These are phyloP conservation scores for Echinarachnius parma DNA, from an alignment of 53 echinoderm and acorn worm species.

Conservation along the genomic window DNA sequence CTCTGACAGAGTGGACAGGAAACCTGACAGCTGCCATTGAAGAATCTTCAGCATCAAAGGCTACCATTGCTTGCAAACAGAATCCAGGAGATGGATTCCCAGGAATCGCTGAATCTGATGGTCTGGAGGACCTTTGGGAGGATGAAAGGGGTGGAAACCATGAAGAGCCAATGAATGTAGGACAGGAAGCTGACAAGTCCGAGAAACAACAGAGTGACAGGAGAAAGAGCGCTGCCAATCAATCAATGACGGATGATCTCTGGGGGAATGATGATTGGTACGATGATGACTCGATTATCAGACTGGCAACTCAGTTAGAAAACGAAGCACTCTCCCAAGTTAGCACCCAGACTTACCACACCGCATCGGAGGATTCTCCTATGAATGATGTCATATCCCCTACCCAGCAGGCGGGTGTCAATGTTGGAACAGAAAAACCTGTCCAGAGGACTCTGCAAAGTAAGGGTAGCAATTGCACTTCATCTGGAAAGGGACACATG, in stretches of 20 bases:
- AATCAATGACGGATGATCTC: constrained; percentile 31
- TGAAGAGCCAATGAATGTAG: neutral
- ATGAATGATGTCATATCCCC: constrained; percentile 19
- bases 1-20: constrained; percentile 39
- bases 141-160: neutral
- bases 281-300: constrained; percentile 54
- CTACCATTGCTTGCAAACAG: neutral
- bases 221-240: constrained; percentile 19
- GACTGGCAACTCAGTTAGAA: constrained; percentile 56
- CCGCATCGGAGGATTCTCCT: no score
- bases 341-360: no score
- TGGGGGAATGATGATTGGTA: constrained; percentile 58
- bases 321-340: constrained; percentile 43
- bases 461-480: no score
- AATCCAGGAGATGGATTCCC: neutral
- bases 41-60: neutral
- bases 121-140: neutral
- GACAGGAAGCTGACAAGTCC: neutral
- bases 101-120: neutral
- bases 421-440: no score
- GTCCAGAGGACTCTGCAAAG: no score
- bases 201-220: neutral
- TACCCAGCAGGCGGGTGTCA: neutral
- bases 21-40: constrained; percentile 31
- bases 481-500: no score